Base-by-base conservation (phyloP, 2,888 invertebrate species). In the Parnassius orleans region DNA sequence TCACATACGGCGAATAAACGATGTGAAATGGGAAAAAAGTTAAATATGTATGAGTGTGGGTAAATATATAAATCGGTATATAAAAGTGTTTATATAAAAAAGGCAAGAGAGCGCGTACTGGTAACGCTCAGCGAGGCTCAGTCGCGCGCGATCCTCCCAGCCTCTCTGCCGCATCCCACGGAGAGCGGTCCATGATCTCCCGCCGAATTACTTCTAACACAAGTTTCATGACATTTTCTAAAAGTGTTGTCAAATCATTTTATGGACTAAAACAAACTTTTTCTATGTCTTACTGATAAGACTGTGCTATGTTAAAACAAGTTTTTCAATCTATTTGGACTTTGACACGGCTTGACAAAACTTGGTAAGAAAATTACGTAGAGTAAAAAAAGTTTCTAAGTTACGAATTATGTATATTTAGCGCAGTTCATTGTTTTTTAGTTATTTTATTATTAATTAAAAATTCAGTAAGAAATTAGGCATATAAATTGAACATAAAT, bases 1-100 rank as follows among this genome's bases (percentile, higher is more conserved):
- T 80, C 78, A 87, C 89, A 88, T 86, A 87, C 86, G 86, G 79
- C 75, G 86, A 86, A 87, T 88, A 90, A 89, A 87, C 90, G 89
- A 87, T 82, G 84, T 86, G 89, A 89, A 90, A 91, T 90, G 88
- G 88, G 87, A 90, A 90, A 91, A 91, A 91, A 89, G 86, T 90
- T 89, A 89, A 91, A 90, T 91, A 91, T 91, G 90, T 91, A 91
- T 89, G 90, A 89, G 90, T 90, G 90, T 79, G 90, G 87, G 90
- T 87, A 90, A 90, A 91, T 90, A 90, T 88, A 90, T 90, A 90
- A 90, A 90, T 91, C 87, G 89, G 90, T 89, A 90, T 85, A 90
- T 90, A 87, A 78, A 79, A 76, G 79, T 80, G 82, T 85, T 85
- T 90, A 87, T 87, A 87, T 89, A 87, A 84, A 84, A 88, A 86